Conservation (phyloP, 2,113 vertebrate species). For the Bagarius yarrelli region DNA sequence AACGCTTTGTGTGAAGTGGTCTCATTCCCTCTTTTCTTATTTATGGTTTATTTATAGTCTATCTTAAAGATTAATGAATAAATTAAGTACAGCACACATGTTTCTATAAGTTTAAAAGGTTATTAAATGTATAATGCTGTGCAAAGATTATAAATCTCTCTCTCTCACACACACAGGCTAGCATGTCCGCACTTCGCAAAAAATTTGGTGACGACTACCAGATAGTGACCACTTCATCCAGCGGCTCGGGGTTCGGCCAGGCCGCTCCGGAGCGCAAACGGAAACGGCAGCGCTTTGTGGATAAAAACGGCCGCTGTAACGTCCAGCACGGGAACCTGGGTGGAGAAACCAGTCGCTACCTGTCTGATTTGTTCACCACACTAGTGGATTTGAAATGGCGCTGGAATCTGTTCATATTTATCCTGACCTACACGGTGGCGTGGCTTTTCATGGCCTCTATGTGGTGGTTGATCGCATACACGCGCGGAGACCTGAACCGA, state of each 20-base stretch:
- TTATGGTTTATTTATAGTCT: not conserved
- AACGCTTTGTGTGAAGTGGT: not conserved
- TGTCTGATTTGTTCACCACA: constrained; percentile 97
- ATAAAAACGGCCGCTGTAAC: constrained; percentile 98
- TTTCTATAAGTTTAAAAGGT: not conserved
- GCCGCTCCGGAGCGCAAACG: constrained; percentile 82
- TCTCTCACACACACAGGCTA: constrained; percentile 72
- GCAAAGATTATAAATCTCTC: constrained; percentile 46
- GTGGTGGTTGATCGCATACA: constrained; percentile 98
- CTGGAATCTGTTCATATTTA: constrained; percentile 98
- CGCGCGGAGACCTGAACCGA: constrained; percentile 89
- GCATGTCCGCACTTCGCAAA: constrained; percentile 97
- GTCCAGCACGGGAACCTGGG: constrained; percentile 98
- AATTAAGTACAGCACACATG: not conserved
- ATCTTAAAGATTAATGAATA: not conserved
- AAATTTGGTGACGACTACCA: constrained; percentile 98
- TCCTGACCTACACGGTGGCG: constrained; percentile 97
- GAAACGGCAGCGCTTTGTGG: constrained; percentile 97
- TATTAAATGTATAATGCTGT: not conserved
- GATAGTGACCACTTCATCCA: constrained; percentile 96
- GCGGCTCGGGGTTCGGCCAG: constrained; percentile 84
- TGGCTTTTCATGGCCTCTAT: constrained; percentile 99
- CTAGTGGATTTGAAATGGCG: constrained; percentile 99
- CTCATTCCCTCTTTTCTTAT: not conserved
- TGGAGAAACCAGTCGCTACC: constrained; percentile 94